These are phyloP conservation scores for Spheniscus mendiculus DNA, from an alignment of 2,113 vertebrate genomes.

Conservation along the genomic window DNA sequence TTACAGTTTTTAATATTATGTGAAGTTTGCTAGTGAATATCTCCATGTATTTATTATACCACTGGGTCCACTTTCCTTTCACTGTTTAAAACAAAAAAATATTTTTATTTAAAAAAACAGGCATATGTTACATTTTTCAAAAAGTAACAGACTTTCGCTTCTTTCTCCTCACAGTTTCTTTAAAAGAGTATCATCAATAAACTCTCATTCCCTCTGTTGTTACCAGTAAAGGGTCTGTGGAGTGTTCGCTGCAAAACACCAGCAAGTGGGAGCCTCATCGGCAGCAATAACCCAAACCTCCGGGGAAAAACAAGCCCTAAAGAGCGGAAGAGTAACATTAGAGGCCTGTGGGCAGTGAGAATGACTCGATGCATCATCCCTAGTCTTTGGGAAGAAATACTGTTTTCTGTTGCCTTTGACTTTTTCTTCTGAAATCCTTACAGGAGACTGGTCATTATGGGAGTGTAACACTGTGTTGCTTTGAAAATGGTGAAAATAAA, in stretches of 20 bases:
- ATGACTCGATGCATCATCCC: background rate
- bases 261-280: background rate
- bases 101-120: background rate
- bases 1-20: background rate
- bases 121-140: background rate
- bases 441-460: background rate
- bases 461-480: background rate
- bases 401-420: background rate
- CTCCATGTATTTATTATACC: background rate
- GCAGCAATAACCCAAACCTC: background rate
- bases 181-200: background rate
- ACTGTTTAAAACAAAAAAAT: background rate
- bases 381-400: background rate
- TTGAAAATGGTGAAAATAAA: background rate
- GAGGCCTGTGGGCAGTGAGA: background rate
- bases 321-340: fast-evolving
- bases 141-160: background rate
- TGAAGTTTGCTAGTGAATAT: background rate
- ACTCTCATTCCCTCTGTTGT: background rate
- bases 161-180: background rate
- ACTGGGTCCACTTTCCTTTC: background rate
- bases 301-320: background rate
- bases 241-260: background rate
- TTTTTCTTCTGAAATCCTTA: background rate
- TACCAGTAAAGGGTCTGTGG: background rate